Base-by-base conservation (phyloP, 2,888 invertebrate species). In the Hirtodrosophila histrioides region DNA sequence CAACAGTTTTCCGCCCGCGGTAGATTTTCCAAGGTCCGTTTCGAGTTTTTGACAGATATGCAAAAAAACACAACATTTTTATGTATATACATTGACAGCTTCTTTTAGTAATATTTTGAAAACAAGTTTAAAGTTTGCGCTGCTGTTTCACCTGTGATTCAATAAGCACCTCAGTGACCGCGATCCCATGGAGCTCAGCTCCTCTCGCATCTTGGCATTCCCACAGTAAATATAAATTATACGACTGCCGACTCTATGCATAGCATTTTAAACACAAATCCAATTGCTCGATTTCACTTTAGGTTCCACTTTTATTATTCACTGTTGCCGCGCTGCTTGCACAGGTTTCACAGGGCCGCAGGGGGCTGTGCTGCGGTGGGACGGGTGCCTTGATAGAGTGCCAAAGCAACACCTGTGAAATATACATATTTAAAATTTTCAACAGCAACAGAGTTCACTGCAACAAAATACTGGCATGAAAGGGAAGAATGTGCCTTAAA, bases 241-340 rank as follows among this genome's bases (percentile, higher is more conserved):
- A 53, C 69, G 67, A 65, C 63, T 75, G 62, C 29, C 17, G 44
- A n/a, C 46, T 8, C 54, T 44, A 46, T 57, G 43, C 36, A 40
- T 44, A 53, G 66, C 60, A 66, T 76, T 64, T 68, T 51, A 72
- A 54, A 45, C 50, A 62, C 66, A 80, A 63, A 65, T 87, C 49
- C 82, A 71, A 78, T 75, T 74, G 51, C 33, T 57, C 54, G 87
- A 81, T 81, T 81, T 81, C 85, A 78, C 81, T 71, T 71, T 67
- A 51, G 24, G 40, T 65, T 74, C 54, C 46, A 66, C 53, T 72
- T 58, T 50, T 69, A 57, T 61, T 73, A 66, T 62, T 66, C 66
- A 70, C 48, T 58, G 66, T 53, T 54, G 63, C 50, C 69, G 17
- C 51, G 61, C 65, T 45, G 64, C 61, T 75, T 76, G 57, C 61